These are phyloP conservation scores for Lucifuga dentata DNA, from an alignment of 2,113 vertebrate species.

Conservation along the genomic window DNA sequence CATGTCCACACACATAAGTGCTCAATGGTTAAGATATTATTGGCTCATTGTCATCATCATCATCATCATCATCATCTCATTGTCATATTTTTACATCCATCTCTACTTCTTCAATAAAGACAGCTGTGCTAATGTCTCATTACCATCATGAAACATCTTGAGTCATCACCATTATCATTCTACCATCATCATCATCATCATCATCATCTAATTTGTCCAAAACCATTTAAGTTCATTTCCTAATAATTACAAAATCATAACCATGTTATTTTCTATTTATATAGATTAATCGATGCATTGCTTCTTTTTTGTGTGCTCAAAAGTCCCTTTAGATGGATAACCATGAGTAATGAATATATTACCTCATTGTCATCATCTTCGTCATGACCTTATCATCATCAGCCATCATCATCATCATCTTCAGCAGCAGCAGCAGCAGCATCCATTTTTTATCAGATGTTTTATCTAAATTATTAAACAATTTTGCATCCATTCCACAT, in stretches of 20 bases:
- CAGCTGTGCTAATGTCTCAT: neutral
- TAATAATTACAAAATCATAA: neutral
- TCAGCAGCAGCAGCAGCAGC: slow-evolving; percentile 9
- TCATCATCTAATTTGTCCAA: neutral
- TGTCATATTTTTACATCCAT: neutral
- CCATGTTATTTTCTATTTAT: too few relatives aligned
- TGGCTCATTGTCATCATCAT: slow-evolving; percentile 5
- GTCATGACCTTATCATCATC: too few relatives aligned
- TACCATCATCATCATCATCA: neutral
- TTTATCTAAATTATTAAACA: neutral
- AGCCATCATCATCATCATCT: too few relatives aligned
- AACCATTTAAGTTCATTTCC: neutral
- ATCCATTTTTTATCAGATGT: slow-evolving; percentile 2
- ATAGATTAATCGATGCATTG: too few relatives aligned
- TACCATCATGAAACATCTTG: slow-evolving; percentile 1
- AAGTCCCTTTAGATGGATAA: neutral
- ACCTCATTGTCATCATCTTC: neutral
- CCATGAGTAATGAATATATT: neutral
- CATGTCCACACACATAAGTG: neutral
- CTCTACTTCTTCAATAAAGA: too few relatives aligned
- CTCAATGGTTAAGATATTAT: neutral
- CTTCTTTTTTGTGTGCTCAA: too few relatives aligned
- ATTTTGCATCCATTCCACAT: neutral
- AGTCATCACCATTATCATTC: slow-evolving; percentile 21
- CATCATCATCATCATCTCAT: neutral